Evolutionary conservation across 30 jellyfish, hydroid and myxozoan genomes (phyloP).

Genomic region (Pseudorhiza aurosa): DNA sequence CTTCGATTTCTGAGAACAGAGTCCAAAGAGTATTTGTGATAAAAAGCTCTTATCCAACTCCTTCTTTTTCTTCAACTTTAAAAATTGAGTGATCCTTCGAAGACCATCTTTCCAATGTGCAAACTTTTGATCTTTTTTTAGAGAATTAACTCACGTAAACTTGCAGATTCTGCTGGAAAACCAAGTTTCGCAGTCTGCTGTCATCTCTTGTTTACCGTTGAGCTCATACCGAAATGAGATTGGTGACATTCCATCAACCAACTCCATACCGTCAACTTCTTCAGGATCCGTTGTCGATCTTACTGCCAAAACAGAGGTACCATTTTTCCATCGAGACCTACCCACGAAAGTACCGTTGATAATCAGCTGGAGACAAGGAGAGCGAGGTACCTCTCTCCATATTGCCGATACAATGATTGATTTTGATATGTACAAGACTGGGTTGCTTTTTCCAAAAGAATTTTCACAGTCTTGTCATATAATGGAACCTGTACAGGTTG

Average conservation of each 20-base stretch:
- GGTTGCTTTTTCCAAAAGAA: neutral
- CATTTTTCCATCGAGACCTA: neutral
- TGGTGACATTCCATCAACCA: neutral
- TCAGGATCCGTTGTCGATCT: neutral
- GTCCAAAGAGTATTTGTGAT: no score
- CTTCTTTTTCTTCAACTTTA: no score
- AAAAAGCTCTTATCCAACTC: no score
- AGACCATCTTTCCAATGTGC: neutral
- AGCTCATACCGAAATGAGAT: neutral
- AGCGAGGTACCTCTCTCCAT: neutral
- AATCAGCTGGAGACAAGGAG: neutral
- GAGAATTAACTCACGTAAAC: neutral
- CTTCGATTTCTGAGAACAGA: no score
- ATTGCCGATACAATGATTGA: neutral
- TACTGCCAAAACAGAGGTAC: conserved; percentile 21
- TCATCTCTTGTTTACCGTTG: neutral
- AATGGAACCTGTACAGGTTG: no score
- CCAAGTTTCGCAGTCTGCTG: neutral
- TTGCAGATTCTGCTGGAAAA: neutral
- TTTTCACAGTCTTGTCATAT: neutral
- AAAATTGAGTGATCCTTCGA: no score
- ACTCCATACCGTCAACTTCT: neutral
- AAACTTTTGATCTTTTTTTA: neutral
- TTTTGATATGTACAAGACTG: neutral
- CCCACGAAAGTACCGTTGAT: neutral